Base-by-base conservation (phyloP, 2,113 vertebrate species). In the Halichoeres trimaculatus region DNA sequence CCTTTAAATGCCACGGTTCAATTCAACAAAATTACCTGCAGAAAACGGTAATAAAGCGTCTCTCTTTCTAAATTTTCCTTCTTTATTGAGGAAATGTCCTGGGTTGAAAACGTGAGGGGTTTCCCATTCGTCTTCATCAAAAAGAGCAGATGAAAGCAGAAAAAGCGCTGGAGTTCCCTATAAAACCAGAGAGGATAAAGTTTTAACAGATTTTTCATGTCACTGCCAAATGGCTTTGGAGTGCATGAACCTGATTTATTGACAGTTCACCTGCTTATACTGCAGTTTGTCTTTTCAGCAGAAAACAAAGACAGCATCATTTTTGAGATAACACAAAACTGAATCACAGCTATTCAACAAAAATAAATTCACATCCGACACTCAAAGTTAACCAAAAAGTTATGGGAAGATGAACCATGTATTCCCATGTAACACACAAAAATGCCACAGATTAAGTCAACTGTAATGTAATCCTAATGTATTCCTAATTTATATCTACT, bases 81-180 rank as follows among this genome's bases (percentile, higher is more conserved):
- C 62, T 20, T 65, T 22, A 19, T 65, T 30, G 0, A 65, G 47
- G 34, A 65, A 65, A 8, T 65, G 48, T 13, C 5, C n/a, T 11
- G 48, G 62, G 20, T 65, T 20, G 1, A 65, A 65, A 19, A 17
- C 51, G 34, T 90, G 0, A 0, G 94, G 92, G 19, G 80, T 94
- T 80, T 94, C 90, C 95, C 95, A 95, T 43, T 93, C 85, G 10
- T 77, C 68, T 63, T 93, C 59, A 0, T 95, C 95, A 16, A 76
- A 82, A 35, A 94, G 80, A 48, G 89, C 91, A 0, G 94, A 93
- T 12, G 85, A 87, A 43, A 95, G 70, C 35, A 95, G 83, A 0
- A 92, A 86, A 73, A 93, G 87, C 54, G 95, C 84, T 14, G 91
- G 84, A 13, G 87, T 95, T 12, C 90, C 93, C 94, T 65, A 20